These are phyloP conservation scores for Eristalinus sepulchralis DNA, from an alignment of 2,888 invertebrate species.

Conservation along the genomic window DNA sequence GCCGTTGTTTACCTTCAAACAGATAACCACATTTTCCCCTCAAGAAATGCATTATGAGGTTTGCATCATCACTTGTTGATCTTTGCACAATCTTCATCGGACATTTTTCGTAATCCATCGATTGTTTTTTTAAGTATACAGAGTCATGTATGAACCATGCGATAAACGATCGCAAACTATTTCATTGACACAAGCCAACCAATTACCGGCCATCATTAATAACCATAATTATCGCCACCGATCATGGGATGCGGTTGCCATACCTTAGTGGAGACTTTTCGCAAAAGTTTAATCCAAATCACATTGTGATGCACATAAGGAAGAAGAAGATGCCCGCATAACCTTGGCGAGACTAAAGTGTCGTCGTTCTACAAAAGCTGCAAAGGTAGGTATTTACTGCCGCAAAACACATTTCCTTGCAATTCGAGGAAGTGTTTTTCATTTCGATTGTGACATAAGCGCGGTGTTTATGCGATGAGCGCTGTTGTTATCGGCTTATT, in stretches of 20 bases:
- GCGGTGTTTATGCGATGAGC: background rate
- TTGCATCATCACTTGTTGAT: background rate
- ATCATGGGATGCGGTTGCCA: background rate
- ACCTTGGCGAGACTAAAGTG: background rate
- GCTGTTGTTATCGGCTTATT: constrained; percentile 5
- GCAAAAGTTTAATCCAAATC: background rate
- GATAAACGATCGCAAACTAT: background rate
- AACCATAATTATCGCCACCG: background rate
- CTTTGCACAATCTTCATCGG: background rate
- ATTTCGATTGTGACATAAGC: background rate
- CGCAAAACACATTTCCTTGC: constrained; percentile 8
- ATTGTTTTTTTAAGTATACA: background rate
- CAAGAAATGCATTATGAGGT: background rate
- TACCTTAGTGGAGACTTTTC: background rate
- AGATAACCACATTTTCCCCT: background rate
- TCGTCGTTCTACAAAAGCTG: background rate
- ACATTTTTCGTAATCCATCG: background rate
- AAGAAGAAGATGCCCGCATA: background rate
- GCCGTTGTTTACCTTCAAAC: too few species aligned
- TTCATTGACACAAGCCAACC: background rate
- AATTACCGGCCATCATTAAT: background rate
- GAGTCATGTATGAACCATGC: background rate
- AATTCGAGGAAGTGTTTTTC: constrained; percentile 15
- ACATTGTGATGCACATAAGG: background rate
- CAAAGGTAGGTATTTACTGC: background rate